A percentile compares a stretch with the other conserved stretches of the same genome.
These are phyloP conservation scores for Colostygia pectinataria DNA, from an alignment of 2,888 invertebrate genomes.

Conservation along the genomic window DNA sequence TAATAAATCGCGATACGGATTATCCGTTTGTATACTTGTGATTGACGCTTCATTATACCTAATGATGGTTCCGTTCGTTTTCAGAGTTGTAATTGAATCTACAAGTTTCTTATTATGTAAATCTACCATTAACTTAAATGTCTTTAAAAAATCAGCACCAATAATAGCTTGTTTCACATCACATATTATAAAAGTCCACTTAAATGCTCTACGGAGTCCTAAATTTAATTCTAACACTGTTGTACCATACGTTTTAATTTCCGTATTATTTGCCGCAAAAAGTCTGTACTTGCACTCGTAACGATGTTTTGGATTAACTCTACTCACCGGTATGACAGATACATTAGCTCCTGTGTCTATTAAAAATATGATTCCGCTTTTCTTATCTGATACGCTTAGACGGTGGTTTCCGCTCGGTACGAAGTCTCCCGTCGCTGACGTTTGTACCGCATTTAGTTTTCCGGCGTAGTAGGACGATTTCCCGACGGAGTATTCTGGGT, in stretches of 20 bases:
- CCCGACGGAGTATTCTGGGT: not conserved
- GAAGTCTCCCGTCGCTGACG: not conserved
- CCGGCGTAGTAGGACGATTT: too few relatives aligned
- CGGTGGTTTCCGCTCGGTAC: not conserved
- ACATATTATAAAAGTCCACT: conserved; percentile 35
- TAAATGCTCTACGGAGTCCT: conserved; percentile 30
- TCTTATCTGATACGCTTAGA: not conserved
- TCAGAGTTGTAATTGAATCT: conserved; percentile 28
- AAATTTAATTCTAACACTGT: conserved; percentile 31
- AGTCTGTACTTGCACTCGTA: conserved; percentile 16
- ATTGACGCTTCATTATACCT: too few relatives aligned
- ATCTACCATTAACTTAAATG: conserved; percentile 34
- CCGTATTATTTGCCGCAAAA: conserved; percentile 31
- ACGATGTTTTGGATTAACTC: too few relatives aligned
- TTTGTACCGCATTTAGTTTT: not conserved
- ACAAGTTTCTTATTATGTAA: conserved; percentile 24
- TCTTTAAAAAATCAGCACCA: conserved; percentile 37
- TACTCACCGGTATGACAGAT: conserved; percentile 18
- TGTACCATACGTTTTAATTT: conserved; percentile 26
- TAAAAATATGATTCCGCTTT: conserved; percentile 13
- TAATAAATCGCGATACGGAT: conserved; percentile 2
- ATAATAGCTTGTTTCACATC: conserved; percentile 36
- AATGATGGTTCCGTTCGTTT: not conserved
- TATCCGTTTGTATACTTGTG: too few relatives aligned
- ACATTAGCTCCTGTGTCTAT: conserved; percentile 28